Evolutionary conservation across 1,140 invertebrate genomes (phyloP).

Genomic region (Paraescarpia echinospica): DNA sequence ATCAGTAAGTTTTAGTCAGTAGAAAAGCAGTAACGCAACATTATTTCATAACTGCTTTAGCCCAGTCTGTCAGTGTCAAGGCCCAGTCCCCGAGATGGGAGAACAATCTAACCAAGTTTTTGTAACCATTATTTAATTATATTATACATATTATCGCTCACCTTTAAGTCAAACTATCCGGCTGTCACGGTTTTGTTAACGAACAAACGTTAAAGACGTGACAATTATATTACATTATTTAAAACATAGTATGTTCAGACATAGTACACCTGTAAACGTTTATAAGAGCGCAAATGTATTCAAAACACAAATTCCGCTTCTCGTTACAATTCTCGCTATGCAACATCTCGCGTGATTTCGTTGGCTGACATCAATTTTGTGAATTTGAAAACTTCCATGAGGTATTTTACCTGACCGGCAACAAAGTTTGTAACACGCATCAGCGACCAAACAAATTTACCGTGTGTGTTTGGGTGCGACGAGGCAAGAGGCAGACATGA

Average conservation of each 20-base stretch:
- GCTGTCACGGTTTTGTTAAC: background rate
- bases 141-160: background rate
- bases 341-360: background rate
- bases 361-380: slow-evolving; percentile 3
- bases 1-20: too few species aligned
- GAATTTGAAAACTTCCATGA: slow-evolving; percentile 6
- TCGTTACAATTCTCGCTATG: background rate
- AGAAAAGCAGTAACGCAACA: too few species aligned
- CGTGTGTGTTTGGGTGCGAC: background rate
- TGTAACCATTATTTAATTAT: too few species aligned
- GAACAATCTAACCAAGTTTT: too few species aligned
- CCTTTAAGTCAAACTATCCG: background rate
- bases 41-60: too few species aligned
- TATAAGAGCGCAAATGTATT: background rate
- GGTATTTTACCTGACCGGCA: slow-evolving; percentile 3
- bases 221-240: background rate
- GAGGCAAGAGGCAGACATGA: background rate
- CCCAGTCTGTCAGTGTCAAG: too few species aligned
- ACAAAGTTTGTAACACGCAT: background rate
- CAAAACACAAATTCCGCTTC: background rate
- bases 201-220: background rate
- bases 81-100: too few species aligned
- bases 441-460: background rate
- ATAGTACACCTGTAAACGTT: background rate
- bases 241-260: background rate